A percentile compares a stretch with the other conserved stretches of the same genome.
Conservation (phyloP, 2,888 invertebrate species). For the Sylvicola cinctus region DNA sequence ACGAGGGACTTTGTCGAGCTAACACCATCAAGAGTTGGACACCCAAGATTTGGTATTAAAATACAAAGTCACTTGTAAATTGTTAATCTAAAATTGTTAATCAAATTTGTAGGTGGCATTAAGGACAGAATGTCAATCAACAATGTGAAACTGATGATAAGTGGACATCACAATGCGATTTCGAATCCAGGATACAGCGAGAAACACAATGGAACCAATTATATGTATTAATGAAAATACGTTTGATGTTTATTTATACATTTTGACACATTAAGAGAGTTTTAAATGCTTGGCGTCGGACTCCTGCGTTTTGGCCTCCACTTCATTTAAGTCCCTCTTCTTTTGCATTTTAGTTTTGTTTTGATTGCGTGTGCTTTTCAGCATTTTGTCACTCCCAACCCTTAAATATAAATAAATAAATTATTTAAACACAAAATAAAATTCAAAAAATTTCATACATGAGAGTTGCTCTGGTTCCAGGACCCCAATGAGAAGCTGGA, state of each 20-base stretch:
- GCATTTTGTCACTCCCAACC: conserved; percentile 35
- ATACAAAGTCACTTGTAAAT: too few relatives aligned
- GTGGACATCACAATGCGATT: neutral
- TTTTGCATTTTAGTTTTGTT: conserved; percentile 36
- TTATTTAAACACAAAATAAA: conserved; percentile 7
- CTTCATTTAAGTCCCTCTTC: too few relatives aligned
- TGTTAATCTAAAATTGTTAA: too few relatives aligned
- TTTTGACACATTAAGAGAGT: too few relatives aligned
- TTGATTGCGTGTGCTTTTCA: conserved; percentile 42
- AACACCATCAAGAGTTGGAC: conserved; percentile 22
- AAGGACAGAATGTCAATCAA: neutral
- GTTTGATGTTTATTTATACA: too few relatives aligned
- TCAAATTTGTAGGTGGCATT: conserved; percentile 28
- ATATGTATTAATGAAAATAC: neutral
- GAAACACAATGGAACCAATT: neutral
- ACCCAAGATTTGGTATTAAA: too few relatives aligned
- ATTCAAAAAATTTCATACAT: conserved; percentile 33
- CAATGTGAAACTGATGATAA: neutral
- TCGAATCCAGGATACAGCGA: neutral
- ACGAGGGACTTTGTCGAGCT: conserved; percentile 24
- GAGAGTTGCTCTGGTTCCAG: conserved; percentile 58
- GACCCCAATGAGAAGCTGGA: conserved; percentile 79
- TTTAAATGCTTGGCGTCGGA: too few relatives aligned
- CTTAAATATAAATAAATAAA: conserved; percentile 27
- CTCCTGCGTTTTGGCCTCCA: too few relatives aligned